A percentile compares a stretch with the other conserved stretches of the same genome.
phyloP scores from a whole-genome alignment of 2,888 invertebrate genomes.

The Torymus texanus region DNA sequence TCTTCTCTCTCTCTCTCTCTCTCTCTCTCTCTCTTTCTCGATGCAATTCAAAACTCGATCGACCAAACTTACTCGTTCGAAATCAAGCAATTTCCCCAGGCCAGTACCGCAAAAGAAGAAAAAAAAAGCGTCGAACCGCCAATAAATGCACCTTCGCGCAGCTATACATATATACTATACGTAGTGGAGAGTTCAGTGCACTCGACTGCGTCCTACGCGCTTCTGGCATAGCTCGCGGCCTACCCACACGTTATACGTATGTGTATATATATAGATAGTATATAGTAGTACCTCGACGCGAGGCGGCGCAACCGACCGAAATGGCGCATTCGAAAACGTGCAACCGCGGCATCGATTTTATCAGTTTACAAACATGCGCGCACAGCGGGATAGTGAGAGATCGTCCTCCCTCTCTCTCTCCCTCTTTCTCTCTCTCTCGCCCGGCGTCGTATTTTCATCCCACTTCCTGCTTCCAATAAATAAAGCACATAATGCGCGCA shows the following conservation, averaged over 20 bases:
- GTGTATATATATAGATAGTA: neutral
- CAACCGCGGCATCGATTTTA: slow-evolving; percentile 49
- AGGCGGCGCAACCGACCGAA: neutral
- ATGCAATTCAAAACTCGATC: too few relatives aligned
- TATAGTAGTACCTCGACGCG: neutral
- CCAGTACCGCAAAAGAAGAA: too few relatives aligned
- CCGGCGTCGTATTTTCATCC: slow-evolving; percentile 44
- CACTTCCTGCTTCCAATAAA: slow-evolving; percentile 50
- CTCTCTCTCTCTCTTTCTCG: too few relatives aligned
- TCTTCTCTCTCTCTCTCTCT: too few relatives aligned
- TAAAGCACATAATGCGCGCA: slow-evolving; percentile 45
- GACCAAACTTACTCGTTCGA: neutral
- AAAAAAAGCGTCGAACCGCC: neutral
- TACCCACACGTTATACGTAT: neutral
- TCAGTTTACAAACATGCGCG: slow-evolving; percentile 26
- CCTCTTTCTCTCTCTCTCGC: too few relatives aligned
- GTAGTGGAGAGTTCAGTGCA: slow-evolving; percentile 16
- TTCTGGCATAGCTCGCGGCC: slow-evolving; percentile 5
- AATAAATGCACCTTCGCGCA: neutral
- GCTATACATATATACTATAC: neutral
- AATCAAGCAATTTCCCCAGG: slow-evolving; percentile 16
- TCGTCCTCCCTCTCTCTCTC: too few relatives aligned
- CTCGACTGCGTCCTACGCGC: slow-evolving; percentile 10
- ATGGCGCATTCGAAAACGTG: slow-evolving; percentile 22
- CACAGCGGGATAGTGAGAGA: slow-evolving; percentile 7